These are phyloP conservation scores for Epinephelus malabaricus DNA, from an alignment of 2,797 vertebrate genomes.

Conservation along the genomic window DNA sequence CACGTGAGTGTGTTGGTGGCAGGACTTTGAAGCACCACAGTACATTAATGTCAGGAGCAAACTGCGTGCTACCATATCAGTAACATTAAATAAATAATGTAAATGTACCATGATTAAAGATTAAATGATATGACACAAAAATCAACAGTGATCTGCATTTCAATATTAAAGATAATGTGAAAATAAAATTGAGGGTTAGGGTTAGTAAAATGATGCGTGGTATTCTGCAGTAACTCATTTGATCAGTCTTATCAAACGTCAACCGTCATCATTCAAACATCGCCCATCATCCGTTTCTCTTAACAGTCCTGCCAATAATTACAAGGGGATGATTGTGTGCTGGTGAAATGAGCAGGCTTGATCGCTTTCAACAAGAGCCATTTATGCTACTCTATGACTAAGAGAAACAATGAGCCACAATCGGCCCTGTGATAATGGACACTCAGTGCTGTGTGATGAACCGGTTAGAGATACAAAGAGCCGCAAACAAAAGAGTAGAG, in stretches of 20 bases:
- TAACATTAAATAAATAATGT: neutral
- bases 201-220: slow-evolving; percentile 10
- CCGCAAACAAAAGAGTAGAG: slow-evolving; percentile 35
- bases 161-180: neutral
- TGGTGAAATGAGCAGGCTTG: slow-evolving; percentile 31
- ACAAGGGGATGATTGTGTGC: slow-evolving; percentile 33
- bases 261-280: too few relatives aligned
- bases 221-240: slow-evolving; percentile 23
- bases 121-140: neutral
- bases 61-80: neutral
- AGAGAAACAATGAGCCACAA: slow-evolving; percentile 45
- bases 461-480: slow-evolving; percentile 40
- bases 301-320: slow-evolving; percentile 32
- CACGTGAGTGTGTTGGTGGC: neutral
- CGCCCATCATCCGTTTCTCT: slow-evolving; percentile 25
- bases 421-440: slow-evolving; percentile 42
- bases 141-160: neutral
- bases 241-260: slow-evolving; percentile 39
- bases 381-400: slow-evolving; percentile 35
- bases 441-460: slow-evolving; percentile 45
- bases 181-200: slow-evolving; percentile 17
- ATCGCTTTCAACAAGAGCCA: slow-evolving; percentile 51
- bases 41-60: slow-evolving; percentile 5
- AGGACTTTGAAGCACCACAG: slow-evolving; percentile 4
- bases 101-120: neutral